A percentile compares a stretch with the other conserved stretches of the same genome.
Conservation (phyloP, 2,113 vertebrate species). For the Eudyptes chrysolophus region DNA sequence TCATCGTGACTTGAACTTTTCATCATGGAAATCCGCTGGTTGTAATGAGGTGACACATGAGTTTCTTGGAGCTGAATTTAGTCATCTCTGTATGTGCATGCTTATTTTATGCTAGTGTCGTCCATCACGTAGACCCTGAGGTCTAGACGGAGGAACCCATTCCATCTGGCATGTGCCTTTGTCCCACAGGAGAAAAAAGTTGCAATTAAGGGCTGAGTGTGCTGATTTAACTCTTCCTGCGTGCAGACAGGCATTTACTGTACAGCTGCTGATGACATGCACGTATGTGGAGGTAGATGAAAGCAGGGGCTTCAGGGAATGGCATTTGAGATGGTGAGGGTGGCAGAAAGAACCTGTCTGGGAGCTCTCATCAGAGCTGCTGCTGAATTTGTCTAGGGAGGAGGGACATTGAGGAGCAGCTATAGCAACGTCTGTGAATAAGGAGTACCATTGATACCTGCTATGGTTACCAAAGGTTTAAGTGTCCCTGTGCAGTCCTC, state of each 20-base stretch:
- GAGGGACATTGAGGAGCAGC: not conserved
- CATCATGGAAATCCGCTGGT: not conserved
- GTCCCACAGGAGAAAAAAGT: not conserved
- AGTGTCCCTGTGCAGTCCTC: not conserved
- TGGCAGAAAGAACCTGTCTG: not conserved
- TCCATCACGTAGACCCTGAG: not conserved
- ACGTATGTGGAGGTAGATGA: not conserved
- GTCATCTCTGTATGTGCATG: not conserved
- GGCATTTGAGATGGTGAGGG: accelerated
- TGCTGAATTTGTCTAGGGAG: not conserved
- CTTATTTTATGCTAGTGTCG: not conserved
- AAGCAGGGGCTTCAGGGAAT: not conserved
- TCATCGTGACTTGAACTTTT: conserved; percentile 27
- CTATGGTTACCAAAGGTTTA: not conserved
- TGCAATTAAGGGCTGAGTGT: not conserved
- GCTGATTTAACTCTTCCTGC: conserved; percentile 9
- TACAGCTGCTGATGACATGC: not conserved
- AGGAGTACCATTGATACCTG: not conserved
- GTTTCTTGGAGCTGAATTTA: conserved; percentile 3
- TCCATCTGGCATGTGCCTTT: not conserved
- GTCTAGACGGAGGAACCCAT: not conserved
- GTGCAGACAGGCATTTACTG: not conserved
- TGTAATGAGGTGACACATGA: conserved; percentile 20
- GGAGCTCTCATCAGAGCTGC: not conserved
- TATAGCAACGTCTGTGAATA: not conserved